Conservation (phyloP, 2,797 vertebrate species). For the Poecilia gillii region DNA sequence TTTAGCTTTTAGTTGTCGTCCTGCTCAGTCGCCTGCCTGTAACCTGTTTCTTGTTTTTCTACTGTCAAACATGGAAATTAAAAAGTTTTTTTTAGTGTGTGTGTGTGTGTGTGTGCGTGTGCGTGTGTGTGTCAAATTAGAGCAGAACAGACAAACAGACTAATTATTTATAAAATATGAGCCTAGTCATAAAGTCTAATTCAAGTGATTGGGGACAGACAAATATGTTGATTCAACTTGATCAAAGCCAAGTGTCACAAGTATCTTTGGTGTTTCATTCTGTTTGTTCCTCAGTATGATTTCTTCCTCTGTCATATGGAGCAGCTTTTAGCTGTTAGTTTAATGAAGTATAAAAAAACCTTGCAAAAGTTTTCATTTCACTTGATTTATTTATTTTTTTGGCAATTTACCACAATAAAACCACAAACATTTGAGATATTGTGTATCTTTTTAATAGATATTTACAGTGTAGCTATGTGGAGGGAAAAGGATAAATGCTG, state of each 20-base stretch:
- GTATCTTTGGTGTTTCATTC: not conserved
- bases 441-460: not conserved
- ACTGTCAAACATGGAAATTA: slow-evolving; percentile 21
- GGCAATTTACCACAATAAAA: not conserved
- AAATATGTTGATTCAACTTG: not conserved
- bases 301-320: not conserved
- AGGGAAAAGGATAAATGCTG: not conserved
- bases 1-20: slow-evolving; percentile 8
- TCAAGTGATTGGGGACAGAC: not conserved
- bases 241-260: not conserved
- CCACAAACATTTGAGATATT: not conserved
- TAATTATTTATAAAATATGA: not conserved
- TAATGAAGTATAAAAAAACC: not conserved
- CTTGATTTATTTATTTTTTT: not conserved
- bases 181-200: not conserved
- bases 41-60: slow-evolving; percentile 20
- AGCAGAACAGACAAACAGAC: not conserved
- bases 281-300: not conserved
- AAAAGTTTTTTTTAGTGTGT: not conserved
- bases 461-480: not conserved
- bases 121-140: not conserved
- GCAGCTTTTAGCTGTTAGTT: not conserved
- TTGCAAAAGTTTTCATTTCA: not conserved
- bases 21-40: not conserved
- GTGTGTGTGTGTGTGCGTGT: too few relatives aligned